Base-by-base conservation (phyloP, 1,140 invertebrate species). In the Anoplophora glabripennis region DNA sequence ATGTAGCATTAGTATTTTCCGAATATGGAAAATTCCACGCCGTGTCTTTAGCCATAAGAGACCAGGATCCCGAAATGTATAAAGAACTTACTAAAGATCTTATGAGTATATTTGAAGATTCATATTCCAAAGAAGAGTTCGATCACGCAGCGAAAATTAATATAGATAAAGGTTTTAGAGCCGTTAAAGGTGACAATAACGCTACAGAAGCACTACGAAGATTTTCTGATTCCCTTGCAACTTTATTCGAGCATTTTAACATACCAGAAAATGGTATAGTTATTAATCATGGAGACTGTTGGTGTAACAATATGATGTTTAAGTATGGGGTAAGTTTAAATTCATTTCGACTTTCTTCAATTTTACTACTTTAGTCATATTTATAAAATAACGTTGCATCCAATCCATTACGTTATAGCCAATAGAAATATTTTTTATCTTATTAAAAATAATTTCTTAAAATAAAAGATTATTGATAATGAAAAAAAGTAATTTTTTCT, bases 251-350 rank as follows among this genome's bases (percentile, higher is more conserved):
- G 21, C 36, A n/a, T n/a, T 36, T 5, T 8, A 49, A 11, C 38
- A 47, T 5, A n/a, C 10, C 18, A 10, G 45, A 61, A 9, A 41
- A 54, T 47, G 53, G 65, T 14, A 61, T 63, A 21, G 78, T 80
- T 0, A 64, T 81, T 8, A 72, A 75, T 51, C 80, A 81, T 59
- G 80, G 80, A 9, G 80, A 81, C 61, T 79, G 79, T 11, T 81
- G 80, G 80, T 75, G 76, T 4, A 81, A 81, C 57, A 82, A 81
- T 60, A 79, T 82, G 58, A 74, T 82, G 71, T 82, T 80, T 67
- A 78, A 78, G 70, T 81, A 81, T 63, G 61, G 74, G 52, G 73
- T 72, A 59, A 59, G 37, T 64, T 28, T 28, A 28, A 28, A 5
- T 5, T n/a, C n/a, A n/a, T n/a, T n/a, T n/a, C n/a, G n/a, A n/a